Evolutionary conservation across 2,888 invertebrate species (phyloP).

Genomic region (Lycophotia porphyrea): DNA sequence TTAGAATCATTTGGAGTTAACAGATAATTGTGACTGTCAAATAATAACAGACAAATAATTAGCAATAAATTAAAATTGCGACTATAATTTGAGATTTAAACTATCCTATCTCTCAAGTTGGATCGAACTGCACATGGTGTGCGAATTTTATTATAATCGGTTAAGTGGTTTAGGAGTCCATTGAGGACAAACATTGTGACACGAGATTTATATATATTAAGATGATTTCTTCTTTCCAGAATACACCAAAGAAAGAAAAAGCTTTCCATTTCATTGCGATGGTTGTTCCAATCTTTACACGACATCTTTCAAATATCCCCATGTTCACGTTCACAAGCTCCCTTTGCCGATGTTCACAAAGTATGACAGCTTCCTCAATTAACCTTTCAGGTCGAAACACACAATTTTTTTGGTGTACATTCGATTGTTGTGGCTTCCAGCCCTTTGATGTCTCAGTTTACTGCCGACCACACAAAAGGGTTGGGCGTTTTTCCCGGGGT

Average conservation of each 20-base stretch:
- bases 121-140: too few relatives aligned
- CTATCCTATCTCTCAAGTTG: too few relatives aligned
- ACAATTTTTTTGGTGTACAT: slow-evolving; percentile 43
- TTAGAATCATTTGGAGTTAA: too few relatives aligned
- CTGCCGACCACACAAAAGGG: slow-evolving; percentile 45
- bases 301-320: slow-evolving; percentile 4
- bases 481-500: slow-evolving; percentile 18
- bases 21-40: too few relatives aligned
- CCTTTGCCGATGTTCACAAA: slow-evolving; percentile 26
- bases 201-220: too few relatives aligned
- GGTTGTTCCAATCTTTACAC: neutral
- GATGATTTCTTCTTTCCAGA: neutral
- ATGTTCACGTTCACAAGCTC: slow-evolving; percentile 20
- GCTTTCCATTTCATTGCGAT: neutral
- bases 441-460: slow-evolving; percentile 57
- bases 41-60: too few relatives aligned
- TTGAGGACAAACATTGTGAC: too few relatives aligned
- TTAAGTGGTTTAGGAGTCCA: too few relatives aligned
- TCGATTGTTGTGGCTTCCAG: slow-evolving; percentile 52
- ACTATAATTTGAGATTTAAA: too few relatives aligned
- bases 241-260: neutral
- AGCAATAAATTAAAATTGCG: too few relatives aligned
- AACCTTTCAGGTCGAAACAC: slow-evolving; percentile 33
- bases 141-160: too few relatives aligned
- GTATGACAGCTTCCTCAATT: slow-evolving; percentile 20